A percentile compares a stretch with the other conserved stretches of the same genome.
Evolutionary conservation across 2,797 vertebrate genomes (phyloP).

Genomic region (Lepilemur ruficaudatus): DNA sequence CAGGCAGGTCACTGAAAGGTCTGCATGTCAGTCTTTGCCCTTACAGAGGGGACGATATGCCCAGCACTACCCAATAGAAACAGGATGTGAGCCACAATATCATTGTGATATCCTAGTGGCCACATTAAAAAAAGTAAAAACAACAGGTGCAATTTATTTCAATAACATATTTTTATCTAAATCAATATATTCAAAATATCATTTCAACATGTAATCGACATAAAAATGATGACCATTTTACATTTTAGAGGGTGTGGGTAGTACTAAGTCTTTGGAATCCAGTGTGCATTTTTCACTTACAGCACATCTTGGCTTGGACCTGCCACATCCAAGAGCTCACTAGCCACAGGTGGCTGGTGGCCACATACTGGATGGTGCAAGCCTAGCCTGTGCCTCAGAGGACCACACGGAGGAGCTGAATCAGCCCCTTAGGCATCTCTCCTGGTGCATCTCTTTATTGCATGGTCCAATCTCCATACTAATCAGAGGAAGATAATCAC

Average conservation of each 20-base stretch:
- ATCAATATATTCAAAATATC: neutral
- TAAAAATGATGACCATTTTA: neutral
- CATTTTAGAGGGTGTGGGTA: neutral
- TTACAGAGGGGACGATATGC: neutral
- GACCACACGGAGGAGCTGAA: neutral
- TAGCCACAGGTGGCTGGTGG: neutral
- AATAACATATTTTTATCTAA: neutral
- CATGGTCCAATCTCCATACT: neutral
- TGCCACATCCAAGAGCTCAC: neutral
- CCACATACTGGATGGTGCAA: fast-evolving
- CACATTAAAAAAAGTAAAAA: neutral
- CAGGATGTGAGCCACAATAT: neutral
- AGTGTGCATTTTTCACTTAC: neutral
- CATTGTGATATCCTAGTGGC: neutral
- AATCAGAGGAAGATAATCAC: neutral
- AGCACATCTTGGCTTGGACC: neutral
- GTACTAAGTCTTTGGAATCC: neutral
- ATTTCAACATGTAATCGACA: neutral
- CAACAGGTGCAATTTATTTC: neutral
- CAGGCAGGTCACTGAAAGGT: neutral
- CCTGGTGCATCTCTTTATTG: neutral
- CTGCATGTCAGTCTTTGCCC: neutral
- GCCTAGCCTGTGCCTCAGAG: too few relatives aligned
- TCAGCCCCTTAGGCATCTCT: neutral
- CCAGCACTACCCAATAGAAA: neutral